Percentiles rank a stretch among this genome's conserved stretches.
These are phyloP conservation scores for Drosophila nr. perissopoda DNA, from an alignment of 2,888 invertebrate genomes.

Conservation along the genomic window DNA sequence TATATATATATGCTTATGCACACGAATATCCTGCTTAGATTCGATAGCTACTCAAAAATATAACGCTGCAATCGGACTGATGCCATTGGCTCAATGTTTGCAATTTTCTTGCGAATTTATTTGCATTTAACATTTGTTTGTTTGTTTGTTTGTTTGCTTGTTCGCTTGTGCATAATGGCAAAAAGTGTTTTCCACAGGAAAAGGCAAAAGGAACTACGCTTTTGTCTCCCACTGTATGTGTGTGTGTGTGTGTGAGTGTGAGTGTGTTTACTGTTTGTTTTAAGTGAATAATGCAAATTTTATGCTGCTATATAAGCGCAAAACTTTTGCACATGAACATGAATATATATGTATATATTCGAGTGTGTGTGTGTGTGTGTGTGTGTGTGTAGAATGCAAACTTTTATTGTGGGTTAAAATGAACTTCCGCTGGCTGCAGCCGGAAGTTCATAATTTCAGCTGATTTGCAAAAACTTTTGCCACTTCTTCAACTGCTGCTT, in stretches of 20 bases:
- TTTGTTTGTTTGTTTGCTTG: slow-evolving; percentile 65
- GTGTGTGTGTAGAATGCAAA: slow-evolving; percentile 65
- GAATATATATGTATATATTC: slow-evolving; percentile 49
- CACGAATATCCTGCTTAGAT: slow-evolving; percentile 32
- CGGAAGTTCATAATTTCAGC: slow-evolving; percentile 82
- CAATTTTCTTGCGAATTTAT: slow-evolving; percentile 74
- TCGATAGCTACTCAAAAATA: slow-evolving; percentile 59
- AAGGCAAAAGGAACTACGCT: slow-evolving; percentile 50
- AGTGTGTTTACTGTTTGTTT: slow-evolving; percentile 69
- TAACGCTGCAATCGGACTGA: slow-evolving; percentile 36
- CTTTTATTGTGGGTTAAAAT: slow-evolving; percentile 81
- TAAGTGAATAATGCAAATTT: slow-evolving; percentile 81
- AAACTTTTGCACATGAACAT: slow-evolving; percentile 80
- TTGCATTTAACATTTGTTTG: slow-evolving; percentile 80
- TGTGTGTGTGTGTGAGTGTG: slow-evolving; percentile 1
- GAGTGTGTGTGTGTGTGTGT: slow-evolving; percentile 29
- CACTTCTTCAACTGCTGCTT: slow-evolving; percentile 41
- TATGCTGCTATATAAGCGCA: slow-evolving; percentile 77
- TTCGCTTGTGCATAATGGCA: slow-evolving; percentile 56
- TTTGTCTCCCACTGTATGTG: slow-evolving; percentile 11
- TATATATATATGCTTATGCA: background rate
- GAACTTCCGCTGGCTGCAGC: slow-evolving; percentile 76
- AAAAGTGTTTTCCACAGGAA: slow-evolving; percentile 66
- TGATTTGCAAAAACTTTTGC: slow-evolving; percentile 77
- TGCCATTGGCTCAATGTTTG: slow-evolving; percentile 54